Evolutionary conservation across 2,797 vertebrate species (phyloP).

Genomic region (Serranus cabrilla): DNA sequence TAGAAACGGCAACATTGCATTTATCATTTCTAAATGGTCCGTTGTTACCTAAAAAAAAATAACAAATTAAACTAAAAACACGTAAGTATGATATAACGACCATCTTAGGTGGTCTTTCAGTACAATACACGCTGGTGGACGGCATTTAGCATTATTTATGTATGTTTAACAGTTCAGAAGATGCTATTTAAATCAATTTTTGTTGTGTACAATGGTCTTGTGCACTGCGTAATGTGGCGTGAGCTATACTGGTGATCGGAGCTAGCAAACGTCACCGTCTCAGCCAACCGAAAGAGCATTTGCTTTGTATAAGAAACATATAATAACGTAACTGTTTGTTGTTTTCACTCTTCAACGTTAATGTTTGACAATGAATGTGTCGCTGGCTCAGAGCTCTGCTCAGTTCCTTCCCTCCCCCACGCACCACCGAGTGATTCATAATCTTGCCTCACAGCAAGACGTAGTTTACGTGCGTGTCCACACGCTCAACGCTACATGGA

Average conservation of each 20-base stretch:
- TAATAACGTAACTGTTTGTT: neutral
- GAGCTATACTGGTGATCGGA: neutral
- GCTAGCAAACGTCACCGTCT: neutral
- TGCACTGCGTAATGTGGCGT: too few species aligned
- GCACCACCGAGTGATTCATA: constrained; percentile 3
- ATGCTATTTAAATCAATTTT: too few species aligned
- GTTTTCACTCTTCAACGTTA: neutral
- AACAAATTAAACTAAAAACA: too few species aligned
- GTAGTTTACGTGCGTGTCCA: neutral
- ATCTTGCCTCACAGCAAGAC: neutral
- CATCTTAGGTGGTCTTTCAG: neutral
- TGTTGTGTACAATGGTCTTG: neutral
- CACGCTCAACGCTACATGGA: neutral
- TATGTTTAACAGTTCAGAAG: too few species aligned
- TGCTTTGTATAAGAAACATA: neutral
- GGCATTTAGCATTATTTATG: neutral
- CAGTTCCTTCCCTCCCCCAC: constrained; percentile 40
- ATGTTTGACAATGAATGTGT: neutral
- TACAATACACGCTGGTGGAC: neutral
- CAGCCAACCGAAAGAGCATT: too few species aligned
- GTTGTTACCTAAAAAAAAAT: neutral
- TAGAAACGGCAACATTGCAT: constrained; percentile 15
- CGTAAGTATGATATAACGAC: neutral
- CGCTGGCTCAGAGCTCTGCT: neutral
- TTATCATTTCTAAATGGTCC: neutral